phyloP scores from a whole-genome alignment of 2,113 vertebrate species.

The Aptenodytes patagonicus region DNA sequence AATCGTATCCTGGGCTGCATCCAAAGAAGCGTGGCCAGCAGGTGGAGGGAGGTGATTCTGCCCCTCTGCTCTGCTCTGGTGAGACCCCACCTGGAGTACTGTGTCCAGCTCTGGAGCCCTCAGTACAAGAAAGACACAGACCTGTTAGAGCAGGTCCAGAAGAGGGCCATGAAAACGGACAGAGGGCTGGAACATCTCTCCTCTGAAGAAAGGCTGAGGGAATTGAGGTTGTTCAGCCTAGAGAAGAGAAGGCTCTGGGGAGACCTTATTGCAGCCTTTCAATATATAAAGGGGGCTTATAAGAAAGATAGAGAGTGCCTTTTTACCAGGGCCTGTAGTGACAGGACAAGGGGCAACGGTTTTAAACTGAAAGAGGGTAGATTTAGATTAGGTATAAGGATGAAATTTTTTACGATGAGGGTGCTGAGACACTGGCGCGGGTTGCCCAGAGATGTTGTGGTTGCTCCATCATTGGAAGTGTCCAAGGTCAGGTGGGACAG shows the following conservation, averaged over 20 bases:
- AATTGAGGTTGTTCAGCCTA: not conserved
- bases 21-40: not conserved
- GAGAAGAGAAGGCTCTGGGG: not conserved
- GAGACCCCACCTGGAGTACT: not conserved
- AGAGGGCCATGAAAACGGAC: not conserved
- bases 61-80: not conserved
- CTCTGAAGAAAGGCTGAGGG: not conserved
- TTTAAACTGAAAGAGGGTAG: not conserved
- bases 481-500: not conserved
- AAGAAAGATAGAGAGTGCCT: not conserved
- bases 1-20: not conserved
- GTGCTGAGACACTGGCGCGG: not conserved
- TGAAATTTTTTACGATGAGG: not conserved
- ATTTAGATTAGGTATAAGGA: not conserved
- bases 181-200: not conserved
- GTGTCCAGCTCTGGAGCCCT: accelerated
- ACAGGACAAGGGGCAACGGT: not conserved
- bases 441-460: not conserved
- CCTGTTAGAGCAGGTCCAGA: not conserved
- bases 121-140: not conserved
- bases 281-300: accelerated
- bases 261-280: not conserved
- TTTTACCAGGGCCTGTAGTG: not conserved
- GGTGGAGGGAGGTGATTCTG: not conserved
- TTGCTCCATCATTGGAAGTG: not conserved